phyloP scores from a whole-genome alignment of 2,797 vertebrate species.

The Poecilia picta region DNA sequence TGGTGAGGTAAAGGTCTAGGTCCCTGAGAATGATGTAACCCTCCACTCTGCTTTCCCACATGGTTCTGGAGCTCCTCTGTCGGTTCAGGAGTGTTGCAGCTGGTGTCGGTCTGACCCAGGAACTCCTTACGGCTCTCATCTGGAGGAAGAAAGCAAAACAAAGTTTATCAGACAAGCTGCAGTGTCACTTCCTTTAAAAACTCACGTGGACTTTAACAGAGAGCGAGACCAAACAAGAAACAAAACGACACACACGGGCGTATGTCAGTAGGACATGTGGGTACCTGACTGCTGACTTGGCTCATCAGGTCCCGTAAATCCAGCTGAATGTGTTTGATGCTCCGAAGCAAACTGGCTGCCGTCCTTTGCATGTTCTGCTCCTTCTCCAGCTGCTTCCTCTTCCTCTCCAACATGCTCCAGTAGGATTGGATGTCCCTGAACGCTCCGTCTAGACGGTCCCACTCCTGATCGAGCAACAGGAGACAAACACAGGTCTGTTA shows the following conservation, averaged over 20 bases:
- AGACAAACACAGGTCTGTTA: slow-evolving; percentile 24
- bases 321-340: slow-evolving; percentile 70
- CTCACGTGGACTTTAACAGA: not conserved
- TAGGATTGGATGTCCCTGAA: slow-evolving; percentile 69
- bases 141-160: slow-evolving; percentile 47
- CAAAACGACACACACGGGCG: not conserved
- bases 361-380: slow-evolving; percentile 20
- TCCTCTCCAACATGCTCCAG: slow-evolving; percentile 76
- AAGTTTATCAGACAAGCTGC: slow-evolving; percentile 1
- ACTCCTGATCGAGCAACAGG: slow-evolving; percentile 67
- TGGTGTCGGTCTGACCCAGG: slow-evolving; percentile 22
- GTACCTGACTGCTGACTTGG: slow-evolving; percentile 75
- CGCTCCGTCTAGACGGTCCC: slow-evolving; percentile 70
- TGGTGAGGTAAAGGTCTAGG: slow-evolving; percentile 80
- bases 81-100: not conserved
- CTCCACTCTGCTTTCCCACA: slow-evolving; percentile 74
- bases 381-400: slow-evolving; percentile 65
- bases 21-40: slow-evolving; percentile 82
- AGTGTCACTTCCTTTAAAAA: slow-evolving; percentile 33
- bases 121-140: slow-evolving; percentile 56
- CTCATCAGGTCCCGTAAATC: slow-evolving; percentile 80
- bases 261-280: slow-evolving; percentile 11
- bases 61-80: slow-evolving; percentile 18
- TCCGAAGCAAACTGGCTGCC: slow-evolving; percentile 41
- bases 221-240: not conserved